Evolutionary conservation across 2,113 vertebrate genomes (phyloP).

Genomic region (Anseranas semipalmata): DNA sequence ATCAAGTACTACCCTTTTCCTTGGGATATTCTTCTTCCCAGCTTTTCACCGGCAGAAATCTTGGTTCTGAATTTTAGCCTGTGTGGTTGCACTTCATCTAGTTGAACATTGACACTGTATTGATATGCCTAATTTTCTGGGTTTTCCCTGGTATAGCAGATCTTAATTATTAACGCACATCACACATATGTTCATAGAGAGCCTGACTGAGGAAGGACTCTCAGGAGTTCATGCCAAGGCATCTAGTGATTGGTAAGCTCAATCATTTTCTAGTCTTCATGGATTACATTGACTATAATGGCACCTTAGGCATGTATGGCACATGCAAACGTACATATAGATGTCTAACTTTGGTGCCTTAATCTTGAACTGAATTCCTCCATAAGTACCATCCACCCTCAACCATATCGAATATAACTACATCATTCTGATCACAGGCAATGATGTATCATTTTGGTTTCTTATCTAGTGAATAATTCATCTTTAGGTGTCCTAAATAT

Average conservation of each 20-base stretch:
- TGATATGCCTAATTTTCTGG: background rate
- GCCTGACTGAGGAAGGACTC: background rate
- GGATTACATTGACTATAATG: background rate
- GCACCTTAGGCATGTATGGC: background rate
- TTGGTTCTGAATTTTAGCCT: background rate
- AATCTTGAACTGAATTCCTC: background rate
- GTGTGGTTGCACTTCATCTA: background rate
- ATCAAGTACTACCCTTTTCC: background rate
- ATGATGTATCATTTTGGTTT: background rate
- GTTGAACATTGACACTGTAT: background rate
- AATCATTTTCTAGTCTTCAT: background rate
- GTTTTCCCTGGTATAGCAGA: background rate
- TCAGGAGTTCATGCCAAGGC: background rate
- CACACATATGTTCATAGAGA: background rate
- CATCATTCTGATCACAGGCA: background rate
- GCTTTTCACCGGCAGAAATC: background rate
- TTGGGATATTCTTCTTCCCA: background rate
- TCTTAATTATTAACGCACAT: background rate
- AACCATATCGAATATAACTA: background rate
- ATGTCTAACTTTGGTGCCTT: background rate
- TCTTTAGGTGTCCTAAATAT: background rate
- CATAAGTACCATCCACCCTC: background rate
- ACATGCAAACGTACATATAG: background rate
- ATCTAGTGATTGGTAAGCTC: background rate
- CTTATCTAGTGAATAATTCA: background rate